Evolutionary conservation across 2,113 vertebrate species (phyloP).

Genomic region (Jacana jacana): DNA sequence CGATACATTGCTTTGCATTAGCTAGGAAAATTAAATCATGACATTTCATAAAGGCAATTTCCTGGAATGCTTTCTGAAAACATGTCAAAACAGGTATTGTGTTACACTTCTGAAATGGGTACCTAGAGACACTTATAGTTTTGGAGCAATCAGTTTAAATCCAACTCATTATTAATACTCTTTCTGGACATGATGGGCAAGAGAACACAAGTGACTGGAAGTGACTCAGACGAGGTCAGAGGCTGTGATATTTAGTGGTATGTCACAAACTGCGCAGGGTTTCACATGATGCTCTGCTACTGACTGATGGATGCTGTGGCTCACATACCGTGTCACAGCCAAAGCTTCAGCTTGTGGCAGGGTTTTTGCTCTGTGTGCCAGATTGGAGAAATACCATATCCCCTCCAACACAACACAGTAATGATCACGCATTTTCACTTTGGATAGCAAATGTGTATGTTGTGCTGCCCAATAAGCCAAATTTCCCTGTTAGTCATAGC

Average conservation of each 20-base stretch:
- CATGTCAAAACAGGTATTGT: slow-evolving; percentile 12
- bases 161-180: slow-evolving; percentile 8
- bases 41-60: slow-evolving; percentile 18
- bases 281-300: not conserved
- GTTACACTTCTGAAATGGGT: slow-evolving; percentile 34
- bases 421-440: not conserved
- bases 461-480: not conserved
- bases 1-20: slow-evolving; percentile 17
- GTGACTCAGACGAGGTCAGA: not conserved
- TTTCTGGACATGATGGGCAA: not conserved
- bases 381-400: not conserved
- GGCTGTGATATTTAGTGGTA: not conserved
- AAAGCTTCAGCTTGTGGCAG: not conserved
- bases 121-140: not conserved
- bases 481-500: not conserved
- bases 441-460: not conserved
- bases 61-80: slow-evolving; percentile 32
- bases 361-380: not conserved
- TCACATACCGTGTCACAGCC: not conserved
- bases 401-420: not conserved
- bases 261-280: not conserved
- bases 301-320: not conserved
- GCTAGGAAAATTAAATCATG: slow-evolving; percentile 12
- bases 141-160: slow-evolving; percentile 19
- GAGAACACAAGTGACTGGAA: not conserved